These are phyloP conservation scores for Myotis myotis DNA, from an alignment of 2,797 vertebrate genomes.

Conservation along the genomic window DNA sequence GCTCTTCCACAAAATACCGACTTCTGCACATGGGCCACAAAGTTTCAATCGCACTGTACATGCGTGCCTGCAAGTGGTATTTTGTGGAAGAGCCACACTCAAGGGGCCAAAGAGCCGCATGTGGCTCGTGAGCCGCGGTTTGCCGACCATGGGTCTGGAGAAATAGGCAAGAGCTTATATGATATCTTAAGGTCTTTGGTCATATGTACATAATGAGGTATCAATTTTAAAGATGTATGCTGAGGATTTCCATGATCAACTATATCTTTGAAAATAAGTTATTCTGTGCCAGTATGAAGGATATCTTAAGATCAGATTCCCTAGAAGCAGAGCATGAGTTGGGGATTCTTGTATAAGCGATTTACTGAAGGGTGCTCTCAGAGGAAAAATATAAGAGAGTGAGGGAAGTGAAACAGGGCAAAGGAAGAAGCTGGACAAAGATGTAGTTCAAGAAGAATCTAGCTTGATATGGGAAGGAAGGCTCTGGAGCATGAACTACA, in stretches of 20 bases:
- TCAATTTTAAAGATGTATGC: background rate
- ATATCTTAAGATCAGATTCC: background rate
- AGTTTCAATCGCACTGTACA: too few relatives aligned
- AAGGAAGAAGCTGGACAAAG: background rate
- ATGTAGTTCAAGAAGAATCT: background rate
- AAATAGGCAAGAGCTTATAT: conserved; percentile 9
- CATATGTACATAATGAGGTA: background rate
- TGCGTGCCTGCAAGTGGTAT: too few relatives aligned
- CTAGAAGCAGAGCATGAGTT: background rate
- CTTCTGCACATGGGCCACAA: too few relatives aligned
- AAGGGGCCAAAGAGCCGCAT: too few relatives aligned
- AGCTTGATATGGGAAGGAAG: background rate
- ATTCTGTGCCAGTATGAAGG: background rate
- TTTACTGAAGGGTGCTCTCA: background rate
- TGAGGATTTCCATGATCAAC: background rate
- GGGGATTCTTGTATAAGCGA: background rate
- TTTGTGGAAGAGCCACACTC: too few relatives aligned
- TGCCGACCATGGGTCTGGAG: background rate
- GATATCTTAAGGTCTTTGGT: background rate
- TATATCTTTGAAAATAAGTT: background rate
- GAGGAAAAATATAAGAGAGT: background rate
- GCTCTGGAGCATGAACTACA: background rate
- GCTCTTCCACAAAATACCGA: too few relatives aligned
- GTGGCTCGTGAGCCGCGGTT: too few relatives aligned
- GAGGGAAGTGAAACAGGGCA: background rate